Conservation (phyloP, 2,888 invertebrate genomes). For the Podotricha telesiphe region DNA sequence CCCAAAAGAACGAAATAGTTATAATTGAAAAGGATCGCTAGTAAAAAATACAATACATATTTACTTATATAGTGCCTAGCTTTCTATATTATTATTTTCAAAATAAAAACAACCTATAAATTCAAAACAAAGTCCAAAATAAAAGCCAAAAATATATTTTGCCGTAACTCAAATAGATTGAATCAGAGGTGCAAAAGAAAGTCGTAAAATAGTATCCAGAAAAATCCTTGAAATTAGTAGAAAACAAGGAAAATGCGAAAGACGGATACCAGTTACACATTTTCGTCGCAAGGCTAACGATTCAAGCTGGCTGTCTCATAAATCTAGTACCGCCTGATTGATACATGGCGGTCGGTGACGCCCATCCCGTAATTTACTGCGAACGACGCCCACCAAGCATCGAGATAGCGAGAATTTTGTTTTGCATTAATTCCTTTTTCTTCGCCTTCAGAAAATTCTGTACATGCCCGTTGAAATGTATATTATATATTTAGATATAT, state of each 20-base stretch:
- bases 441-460: slow-evolving; percentile 39
- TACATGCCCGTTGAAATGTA: slow-evolving; percentile 15
- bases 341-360: slow-evolving; percentile 85
- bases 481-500: slow-evolving; percentile 31
- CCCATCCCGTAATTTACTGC: slow-evolving; percentile 87
- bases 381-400: slow-evolving; percentile 84
- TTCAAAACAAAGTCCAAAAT: background rate
- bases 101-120: no score
- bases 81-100: no score
- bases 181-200: slow-evolving; percentile 27
- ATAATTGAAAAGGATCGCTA: no score
- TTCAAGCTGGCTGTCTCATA: slow-evolving; percentile 82
- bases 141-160: background rate
- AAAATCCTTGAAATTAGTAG: slow-evolving; percentile 45
- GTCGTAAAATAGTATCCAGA: slow-evolving; percentile 5
- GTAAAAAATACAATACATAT: no score
- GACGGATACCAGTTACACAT: slow-evolving; percentile 76
- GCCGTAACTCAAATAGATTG: background rate
- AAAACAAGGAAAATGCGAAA: slow-evolving; percentile 61
- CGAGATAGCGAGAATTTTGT: slow-evolving; percentile 82
- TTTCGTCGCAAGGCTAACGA: slow-evolving; percentile 83
- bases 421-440: slow-evolving; percentile 82
- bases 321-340: slow-evolving; percentile 79
- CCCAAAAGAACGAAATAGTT: no score
- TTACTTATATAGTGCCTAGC: no score